Evolutionary conservation across 2,888 invertebrate species (phyloP).

Genomic region (Stomorhina lunata): DNA sequence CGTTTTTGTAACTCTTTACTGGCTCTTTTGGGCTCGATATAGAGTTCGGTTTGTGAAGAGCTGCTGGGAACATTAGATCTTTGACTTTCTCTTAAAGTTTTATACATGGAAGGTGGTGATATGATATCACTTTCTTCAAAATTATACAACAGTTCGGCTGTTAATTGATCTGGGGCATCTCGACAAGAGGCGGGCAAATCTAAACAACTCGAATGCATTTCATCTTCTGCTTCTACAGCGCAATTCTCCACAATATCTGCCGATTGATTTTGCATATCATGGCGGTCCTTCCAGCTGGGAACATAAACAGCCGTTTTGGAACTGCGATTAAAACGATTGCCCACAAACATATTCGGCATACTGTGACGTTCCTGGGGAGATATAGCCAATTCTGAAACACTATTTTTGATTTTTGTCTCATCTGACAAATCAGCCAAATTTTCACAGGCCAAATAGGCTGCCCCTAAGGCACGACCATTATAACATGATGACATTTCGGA

Average conservation of each 20-base stretch:
- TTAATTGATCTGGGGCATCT: conserved; percentile 81
- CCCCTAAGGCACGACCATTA: conserved; percentile 80
- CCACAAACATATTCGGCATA: conserved; percentile 84
- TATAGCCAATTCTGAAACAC: conserved; percentile 60
- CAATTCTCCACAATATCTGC: conserved; percentile 68
- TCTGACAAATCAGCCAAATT: conserved; percentile 85
- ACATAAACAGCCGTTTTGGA: conserved; percentile 82
- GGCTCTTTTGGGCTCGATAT: conserved; percentile 72
- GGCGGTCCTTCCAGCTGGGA: conserved; percentile 80
- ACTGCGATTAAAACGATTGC: conserved; percentile 82
- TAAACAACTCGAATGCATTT: conserved; percentile 82
- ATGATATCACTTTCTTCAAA: conserved; percentile 76
- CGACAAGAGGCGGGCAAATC: conserved; percentile 81
- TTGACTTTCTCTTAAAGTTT: conserved; percentile 64
- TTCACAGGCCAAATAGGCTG: conserved; percentile 84
- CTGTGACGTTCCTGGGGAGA: conserved; percentile 82
- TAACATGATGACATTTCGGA: conserved; percentile 82
- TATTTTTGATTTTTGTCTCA: conserved; percentile 81
- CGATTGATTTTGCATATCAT: conserved; percentile 74
- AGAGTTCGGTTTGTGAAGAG: conserved; percentile 71
- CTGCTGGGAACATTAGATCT: conserved; percentile 32
- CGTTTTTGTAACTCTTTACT: conserved; percentile 57
- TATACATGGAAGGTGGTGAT: conserved; percentile 84
- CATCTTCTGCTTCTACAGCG: conserved; percentile 60
- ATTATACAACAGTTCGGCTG: conserved; percentile 82